phyloP scores from a whole-genome alignment of 1,140 invertebrate genomes.

The Diorhabda sublineata region DNA sequence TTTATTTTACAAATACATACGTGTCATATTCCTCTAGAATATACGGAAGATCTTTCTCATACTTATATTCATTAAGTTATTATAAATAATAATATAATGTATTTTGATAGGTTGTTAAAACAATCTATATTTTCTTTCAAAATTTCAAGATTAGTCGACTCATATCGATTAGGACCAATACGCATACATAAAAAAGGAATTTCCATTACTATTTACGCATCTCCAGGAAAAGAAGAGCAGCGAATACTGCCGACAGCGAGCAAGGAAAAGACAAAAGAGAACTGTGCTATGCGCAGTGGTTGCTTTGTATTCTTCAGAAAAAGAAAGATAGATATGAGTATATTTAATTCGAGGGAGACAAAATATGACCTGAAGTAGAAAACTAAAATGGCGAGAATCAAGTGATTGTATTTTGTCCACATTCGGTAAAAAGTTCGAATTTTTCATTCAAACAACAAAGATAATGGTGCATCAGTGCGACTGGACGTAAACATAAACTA shows the following conservation, averaged over 20 bases:
- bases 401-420: constrained; percentile 26
- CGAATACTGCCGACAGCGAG: neutral
- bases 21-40: too few species aligned
- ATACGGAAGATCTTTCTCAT: too few species aligned
- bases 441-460: constrained; percentile 10
- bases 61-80: too few species aligned
- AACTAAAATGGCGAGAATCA: constrained; percentile 27
- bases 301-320: constrained; percentile 15
- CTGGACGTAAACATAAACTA: neutral
- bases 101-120: too few species aligned
- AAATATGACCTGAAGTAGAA: constrained; percentile 7
- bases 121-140: too few species aligned
- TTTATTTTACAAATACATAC: too few species aligned
- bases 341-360: constrained; percentile 10
- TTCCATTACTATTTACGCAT: constrained; percentile 20
- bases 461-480: constrained; percentile 22
- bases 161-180: constrained; percentile 9
- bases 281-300: constrained; percentile 18
- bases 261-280: constrained; percentile 8
- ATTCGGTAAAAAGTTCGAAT: constrained; percentile 20
- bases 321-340: constrained; percentile 11
- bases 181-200: constrained; percentile 11
- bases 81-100: too few species aligned
- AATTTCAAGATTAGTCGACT: too few species aligned
- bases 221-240: constrained; percentile 14